Conservation (phyloP, 2,888 invertebrate genomes). For the Troglohyphantes excavatus region DNA sequence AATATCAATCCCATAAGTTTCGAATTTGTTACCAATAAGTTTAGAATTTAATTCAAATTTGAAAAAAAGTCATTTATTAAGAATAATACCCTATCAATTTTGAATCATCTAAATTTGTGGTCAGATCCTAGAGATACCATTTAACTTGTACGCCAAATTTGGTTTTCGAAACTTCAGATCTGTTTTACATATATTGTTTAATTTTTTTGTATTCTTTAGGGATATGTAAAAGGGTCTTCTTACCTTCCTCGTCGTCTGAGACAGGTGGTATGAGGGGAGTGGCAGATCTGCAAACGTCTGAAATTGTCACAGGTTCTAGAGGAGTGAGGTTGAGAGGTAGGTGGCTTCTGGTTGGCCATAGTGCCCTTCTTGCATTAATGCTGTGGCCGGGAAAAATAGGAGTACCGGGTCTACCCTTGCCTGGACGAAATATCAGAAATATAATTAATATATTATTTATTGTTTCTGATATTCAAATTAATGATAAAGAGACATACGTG, state of each 20-base stretch:
- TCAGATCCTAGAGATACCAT: no score
- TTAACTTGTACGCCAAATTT: no score
- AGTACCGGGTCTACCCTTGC: slow-evolving; percentile 14
- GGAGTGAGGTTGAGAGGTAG: slow-evolving; percentile 35
- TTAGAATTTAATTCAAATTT: no score
- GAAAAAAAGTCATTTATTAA: no score
- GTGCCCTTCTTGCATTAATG: slow-evolving; percentile 7
- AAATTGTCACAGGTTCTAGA: slow-evolving; percentile 62
- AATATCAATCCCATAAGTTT: no score
- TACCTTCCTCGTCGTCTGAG: slow-evolving; percentile 61
- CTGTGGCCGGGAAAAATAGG: slow-evolving; percentile 25
- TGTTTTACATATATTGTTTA: neutral
- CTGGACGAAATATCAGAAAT: slow-evolving; percentile 59
- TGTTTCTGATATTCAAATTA: no score
- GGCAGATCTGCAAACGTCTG: slow-evolving; percentile 68
- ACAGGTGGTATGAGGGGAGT: slow-evolving; percentile 73
- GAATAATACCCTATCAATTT: no score
- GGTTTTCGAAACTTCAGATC: neutral
- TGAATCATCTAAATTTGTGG: no score
- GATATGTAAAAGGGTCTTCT: neutral
- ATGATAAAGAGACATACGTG: no score
- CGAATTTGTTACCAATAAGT: no score
- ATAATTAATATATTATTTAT: no score
- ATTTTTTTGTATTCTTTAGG: neutral
- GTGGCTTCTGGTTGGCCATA: slow-evolving; percentile 3